A percentile compares a stretch with the other conserved stretches of the same genome.
phyloP scores from a whole-genome alignment of 37 sponge, comb jelly and placozoan genomes.

The Chondrosia reniformis region DNA sequence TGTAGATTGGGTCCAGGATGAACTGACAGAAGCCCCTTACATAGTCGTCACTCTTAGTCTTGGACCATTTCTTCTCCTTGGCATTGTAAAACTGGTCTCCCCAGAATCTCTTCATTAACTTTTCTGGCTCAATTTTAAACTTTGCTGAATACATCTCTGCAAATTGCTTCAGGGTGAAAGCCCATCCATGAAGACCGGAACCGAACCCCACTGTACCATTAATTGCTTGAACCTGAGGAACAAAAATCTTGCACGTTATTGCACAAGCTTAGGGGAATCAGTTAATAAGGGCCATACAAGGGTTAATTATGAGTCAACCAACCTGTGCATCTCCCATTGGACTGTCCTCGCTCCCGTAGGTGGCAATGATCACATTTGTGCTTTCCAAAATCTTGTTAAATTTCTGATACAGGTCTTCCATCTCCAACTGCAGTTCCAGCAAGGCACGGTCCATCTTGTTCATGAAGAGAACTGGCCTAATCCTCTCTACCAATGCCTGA shows the following conservation, averaged over 20 bases:
- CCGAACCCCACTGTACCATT: slow-evolving; percentile 99
- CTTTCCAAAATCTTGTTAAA: slow-evolving; percentile 97
- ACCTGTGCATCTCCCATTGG: slow-evolving; percentile 94
- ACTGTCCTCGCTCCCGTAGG: slow-evolving; percentile 88
- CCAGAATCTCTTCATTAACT: slow-evolving; percentile 96
- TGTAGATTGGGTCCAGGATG: slow-evolving; percentile 98
- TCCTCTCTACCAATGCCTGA: slow-evolving; percentile 96
- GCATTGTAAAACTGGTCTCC: slow-evolving; percentile 91
- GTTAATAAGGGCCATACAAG: neutral
- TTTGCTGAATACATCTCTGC: slow-evolving; percentile 95
- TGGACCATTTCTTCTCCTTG: slow-evolving; percentile 91
- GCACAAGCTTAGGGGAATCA: no score
- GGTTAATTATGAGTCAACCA: neutral
- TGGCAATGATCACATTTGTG: slow-evolving; percentile 96
- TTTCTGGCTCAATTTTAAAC: slow-evolving; percentile 92
- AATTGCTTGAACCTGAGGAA: slow-evolving; percentile 65
- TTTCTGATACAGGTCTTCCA: slow-evolving; percentile 94
- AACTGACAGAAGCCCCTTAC: slow-evolving; percentile 96
- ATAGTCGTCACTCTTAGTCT: slow-evolving; percentile 67
- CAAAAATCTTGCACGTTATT: neutral
- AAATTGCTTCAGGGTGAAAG: slow-evolving; percentile 98
- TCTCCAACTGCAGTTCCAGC: slow-evolving; percentile 95
- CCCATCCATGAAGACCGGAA: slow-evolving; percentile 99
- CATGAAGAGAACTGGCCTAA: slow-evolving; percentile 96
- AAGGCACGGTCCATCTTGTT: slow-evolving; percentile 99